Evolutionary conservation across 2,113 vertebrate species (phyloP), one percentile per base, ranked within the genome.

Genomic region (Poecile atricapillus): DNA sequence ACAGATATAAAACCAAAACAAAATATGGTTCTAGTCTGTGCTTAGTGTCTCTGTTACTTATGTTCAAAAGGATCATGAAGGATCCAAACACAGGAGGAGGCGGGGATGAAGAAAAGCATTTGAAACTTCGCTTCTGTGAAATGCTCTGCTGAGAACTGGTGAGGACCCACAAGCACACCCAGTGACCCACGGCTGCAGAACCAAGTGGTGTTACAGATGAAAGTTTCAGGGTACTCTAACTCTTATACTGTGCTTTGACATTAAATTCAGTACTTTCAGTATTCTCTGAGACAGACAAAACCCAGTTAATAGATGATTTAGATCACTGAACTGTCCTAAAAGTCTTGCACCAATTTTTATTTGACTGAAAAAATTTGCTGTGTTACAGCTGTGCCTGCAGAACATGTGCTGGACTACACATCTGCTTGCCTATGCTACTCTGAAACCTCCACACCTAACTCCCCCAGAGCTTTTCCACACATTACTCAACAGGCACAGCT

Each of bases 141-240:
- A 50, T 0, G 0, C 13, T 74, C 11, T 63, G 11, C 41, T 50
- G 31, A n/a, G 60, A 46, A 49, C 0, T 87, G 53, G 6, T 23
- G 27, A 56, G 20, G 4, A 27, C 15, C 15, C 44, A 56, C 0
- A 0, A 78, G 24, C 33, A 60, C 1, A 1, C 11, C 13, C 9
- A 21, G 18, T 21, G 59, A 74, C 15, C 44, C 1, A 0, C 0
- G 0, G 31, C 16, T 63, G 56, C 28, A 81, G 47, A 89, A 67
- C 7, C 3, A 63, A 41, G 27, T 11, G 17, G 17, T 43, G 39
- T 25, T 71, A 5, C 0, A 56, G 58, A n/a, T 6, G 10, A 50
- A 62, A 7, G 22, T 63, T 81, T 78, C 39, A 62, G 55, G 39
- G 18, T 55, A 49, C 49, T 79, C 30, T 39, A 68, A 46, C 35